These are phyloP conservation scores for Catharus minimus DNA, from an alignment of 2,113 vertebrate species.

Conservation along the genomic window DNA sequence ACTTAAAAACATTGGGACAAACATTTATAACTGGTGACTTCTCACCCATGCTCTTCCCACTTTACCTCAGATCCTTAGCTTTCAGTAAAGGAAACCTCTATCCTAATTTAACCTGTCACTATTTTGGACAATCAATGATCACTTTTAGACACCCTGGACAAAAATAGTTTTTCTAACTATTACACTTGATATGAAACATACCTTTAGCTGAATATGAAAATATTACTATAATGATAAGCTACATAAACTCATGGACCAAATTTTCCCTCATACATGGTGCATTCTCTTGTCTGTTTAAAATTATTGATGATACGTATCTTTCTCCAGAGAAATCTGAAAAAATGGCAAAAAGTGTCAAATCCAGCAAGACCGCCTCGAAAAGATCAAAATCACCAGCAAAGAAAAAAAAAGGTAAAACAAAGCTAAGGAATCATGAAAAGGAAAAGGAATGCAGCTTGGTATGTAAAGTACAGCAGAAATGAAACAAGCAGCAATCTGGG, in stretches of 20 bases:
- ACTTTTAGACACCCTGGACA: background rate
- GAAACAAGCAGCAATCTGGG: background rate
- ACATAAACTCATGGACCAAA: background rate
- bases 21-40: background rate
- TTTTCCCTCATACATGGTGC: background rate
- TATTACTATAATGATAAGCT: background rate
- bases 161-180: background rate
- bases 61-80: background rate
- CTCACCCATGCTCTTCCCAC: background rate
- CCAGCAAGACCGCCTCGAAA: background rate
- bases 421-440: conserved; percentile 26
- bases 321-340: conserved; percentile 24
- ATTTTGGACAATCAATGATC: background rate
- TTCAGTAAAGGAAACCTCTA: background rate
- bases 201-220: background rate
- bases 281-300: background rate
- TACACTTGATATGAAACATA: background rate
- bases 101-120: background rate
- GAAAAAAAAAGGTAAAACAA: conserved; percentile 21
- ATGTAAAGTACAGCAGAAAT: background rate
- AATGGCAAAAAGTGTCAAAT: conserved; percentile 30
- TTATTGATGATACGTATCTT: background rate
- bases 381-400: conserved; percentile 28
- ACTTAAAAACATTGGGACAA: background rate
- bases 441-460: conserved; percentile 41